phyloP scores from a whole-genome alignment of 2,797 vertebrate genomes.

The Amniataba percoides region DNA sequence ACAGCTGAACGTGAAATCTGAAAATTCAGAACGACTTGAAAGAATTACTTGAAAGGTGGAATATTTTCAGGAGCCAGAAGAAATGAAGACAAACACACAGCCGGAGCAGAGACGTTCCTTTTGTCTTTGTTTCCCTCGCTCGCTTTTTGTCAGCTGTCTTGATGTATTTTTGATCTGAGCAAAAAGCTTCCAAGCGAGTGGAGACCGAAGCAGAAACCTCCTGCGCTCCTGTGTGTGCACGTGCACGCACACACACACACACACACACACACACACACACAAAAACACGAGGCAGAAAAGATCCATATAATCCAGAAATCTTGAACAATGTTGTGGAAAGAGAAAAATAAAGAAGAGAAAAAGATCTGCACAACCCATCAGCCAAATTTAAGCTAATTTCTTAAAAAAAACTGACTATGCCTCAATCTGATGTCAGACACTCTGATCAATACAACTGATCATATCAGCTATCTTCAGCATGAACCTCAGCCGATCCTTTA shows the following conservation, averaged over 20 bases:
- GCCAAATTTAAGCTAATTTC: too few species aligned
- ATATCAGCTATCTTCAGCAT: too few species aligned
- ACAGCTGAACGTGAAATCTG: too few species aligned
- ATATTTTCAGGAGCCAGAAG: too few species aligned
- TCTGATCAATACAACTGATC: too few species aligned
- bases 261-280: not conserved
- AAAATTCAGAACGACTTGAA: too few species aligned
- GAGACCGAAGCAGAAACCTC: not conserved
- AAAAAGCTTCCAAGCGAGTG: not conserved
- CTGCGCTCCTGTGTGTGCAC: not conserved
- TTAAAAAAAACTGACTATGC: too few species aligned
- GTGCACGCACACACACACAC: not conserved
- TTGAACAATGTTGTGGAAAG: not conserved
- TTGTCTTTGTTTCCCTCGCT: not conserved
- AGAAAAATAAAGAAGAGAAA: too few species aligned
- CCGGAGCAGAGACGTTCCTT: not conserved
- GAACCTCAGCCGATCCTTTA: too few species aligned
- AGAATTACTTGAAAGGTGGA: too few species aligned
- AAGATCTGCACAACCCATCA: not conserved
- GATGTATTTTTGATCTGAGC: constrained; percentile 5
- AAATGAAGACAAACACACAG: not conserved
- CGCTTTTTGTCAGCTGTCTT: not conserved
- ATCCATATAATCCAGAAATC: not conserved
- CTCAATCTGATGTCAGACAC: too few species aligned
- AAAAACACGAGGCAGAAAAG: not conserved